These are phyloP conservation scores for Bubo bubo DNA, from an alignment of 2,113 vertebrate species.

Conservation along the genomic window DNA sequence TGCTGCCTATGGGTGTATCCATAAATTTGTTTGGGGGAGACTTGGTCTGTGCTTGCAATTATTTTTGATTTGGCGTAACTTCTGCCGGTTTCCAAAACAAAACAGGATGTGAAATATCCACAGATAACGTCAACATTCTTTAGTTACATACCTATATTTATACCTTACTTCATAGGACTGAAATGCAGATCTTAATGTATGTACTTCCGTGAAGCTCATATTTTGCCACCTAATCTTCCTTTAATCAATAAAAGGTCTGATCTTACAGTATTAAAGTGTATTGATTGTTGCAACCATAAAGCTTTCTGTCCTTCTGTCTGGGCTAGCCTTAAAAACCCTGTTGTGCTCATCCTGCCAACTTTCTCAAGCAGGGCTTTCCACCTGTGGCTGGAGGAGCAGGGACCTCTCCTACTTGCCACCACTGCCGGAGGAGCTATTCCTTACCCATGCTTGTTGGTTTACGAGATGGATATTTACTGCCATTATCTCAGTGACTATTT, in stretches of 20 bases:
- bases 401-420: background rate
- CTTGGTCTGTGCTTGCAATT: background rate
- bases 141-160: background rate
- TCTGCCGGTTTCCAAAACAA: background rate
- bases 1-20: background rate
- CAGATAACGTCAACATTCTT: background rate
- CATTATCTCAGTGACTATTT: background rate
- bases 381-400: fast-evolving
- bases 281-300: background rate
- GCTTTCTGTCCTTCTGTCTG: background rate
- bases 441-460: background rate
- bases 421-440: fast-evolving
- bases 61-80: background rate
- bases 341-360: background rate
- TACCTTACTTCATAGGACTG: background rate
- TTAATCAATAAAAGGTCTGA: background rate
- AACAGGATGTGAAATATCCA: background rate
- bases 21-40: background rate
- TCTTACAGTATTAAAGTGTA: background rate
- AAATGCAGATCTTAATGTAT: background rate
- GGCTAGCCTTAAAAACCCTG: background rate
- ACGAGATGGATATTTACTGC: background rate
- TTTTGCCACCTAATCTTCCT: background rate
- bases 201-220: background rate
- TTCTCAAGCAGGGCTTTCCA: background rate